Evolutionary conservation across 1,140 invertebrate species (phyloP).

Genomic region (Eurosta solidaginis): DNA sequence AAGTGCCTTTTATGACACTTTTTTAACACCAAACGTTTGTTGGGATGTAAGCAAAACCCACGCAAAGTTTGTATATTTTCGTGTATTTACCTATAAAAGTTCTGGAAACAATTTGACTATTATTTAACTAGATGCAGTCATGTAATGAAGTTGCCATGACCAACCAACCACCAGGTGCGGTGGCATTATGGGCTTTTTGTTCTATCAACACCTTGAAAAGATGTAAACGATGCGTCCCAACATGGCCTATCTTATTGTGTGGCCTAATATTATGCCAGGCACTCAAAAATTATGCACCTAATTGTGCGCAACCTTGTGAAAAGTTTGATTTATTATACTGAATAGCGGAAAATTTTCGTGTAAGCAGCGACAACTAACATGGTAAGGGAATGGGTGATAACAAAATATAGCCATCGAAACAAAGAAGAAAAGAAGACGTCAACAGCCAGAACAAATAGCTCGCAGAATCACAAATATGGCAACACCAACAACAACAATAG

Average conservation of each 20-base stretch:
- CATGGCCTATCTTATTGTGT: background rate
- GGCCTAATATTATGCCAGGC: conserved; percentile 17
- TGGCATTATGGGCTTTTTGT: conserved; percentile 4
- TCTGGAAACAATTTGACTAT: background rate
- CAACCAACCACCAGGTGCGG: background rate
- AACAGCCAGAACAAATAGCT: background rate
- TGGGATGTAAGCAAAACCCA: background rate
- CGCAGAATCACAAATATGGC: too few relatives aligned
- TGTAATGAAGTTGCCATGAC: conserved; percentile 3
- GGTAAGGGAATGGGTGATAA: background rate
- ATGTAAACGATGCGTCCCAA: background rate
- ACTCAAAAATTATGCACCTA: conserved; percentile 13
- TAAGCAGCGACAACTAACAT: background rate
- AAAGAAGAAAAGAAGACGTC: background rate
- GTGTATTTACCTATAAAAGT: background rate
- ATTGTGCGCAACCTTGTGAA: conserved; percentile 31
- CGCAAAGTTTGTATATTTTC: background rate
- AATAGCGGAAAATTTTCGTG: background rate
- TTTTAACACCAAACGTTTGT: too few relatives aligned
- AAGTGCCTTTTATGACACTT: too few relatives aligned
- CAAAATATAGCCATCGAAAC: background rate
- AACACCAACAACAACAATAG: background rate
- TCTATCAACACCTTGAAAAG: background rate
- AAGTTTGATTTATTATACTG: conserved; percentile 30
- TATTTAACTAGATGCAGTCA: background rate